Base-by-base conservation (phyloP, 2,888 invertebrate species). In the Anoncus sp. region DNA sequence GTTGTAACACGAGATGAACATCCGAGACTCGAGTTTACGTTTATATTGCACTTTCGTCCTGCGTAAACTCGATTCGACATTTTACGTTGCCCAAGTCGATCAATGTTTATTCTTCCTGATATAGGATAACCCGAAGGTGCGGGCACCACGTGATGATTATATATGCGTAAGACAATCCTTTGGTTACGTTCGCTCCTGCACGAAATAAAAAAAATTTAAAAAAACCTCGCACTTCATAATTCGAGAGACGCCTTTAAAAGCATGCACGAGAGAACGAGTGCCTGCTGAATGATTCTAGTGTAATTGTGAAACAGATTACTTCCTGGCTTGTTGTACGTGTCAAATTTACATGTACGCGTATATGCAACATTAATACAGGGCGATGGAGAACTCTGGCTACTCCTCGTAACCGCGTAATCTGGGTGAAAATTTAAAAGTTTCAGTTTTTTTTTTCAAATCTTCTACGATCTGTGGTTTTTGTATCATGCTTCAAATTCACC, bases 1-100 rank as follows among this genome's bases (percentile, higher is more conserved):
- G 53, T 47, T 53, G 78, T 78, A 78, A 78, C 57, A 43, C 49
- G 75, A 79, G 62, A 75, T 72, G 40, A 79, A 72, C 67, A 63
- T 75, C 67, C 71, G 71, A 63, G 63, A 63, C 67, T 62, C 43
- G 51, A 45, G 63, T 35, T 65, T 53, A 55, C 31, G 63, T 69
- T 77, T 63, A 47, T 72, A 51, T 70, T 60, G 59, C 73, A 47
- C 27, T 38, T 63, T 40, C 57, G 27, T 49, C 20, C 49, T 51
- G 31, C 45, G n/a, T 47, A 51, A 24, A 55, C 45, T 65, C 59
- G 51, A 69, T 65, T 45, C 59, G 14, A 47, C 16, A 16, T 43
- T 43, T 49, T 27, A 40, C 35, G n/a, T 49, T 47, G 16, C 20
- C n/a, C 38, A 51, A 53, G 18, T 6, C 14, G n/a, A 45, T 55